phyloP scores from a whole-genome alignment of 2,797 vertebrate species.

The Paratrypauchen microcephalus region DNA sequence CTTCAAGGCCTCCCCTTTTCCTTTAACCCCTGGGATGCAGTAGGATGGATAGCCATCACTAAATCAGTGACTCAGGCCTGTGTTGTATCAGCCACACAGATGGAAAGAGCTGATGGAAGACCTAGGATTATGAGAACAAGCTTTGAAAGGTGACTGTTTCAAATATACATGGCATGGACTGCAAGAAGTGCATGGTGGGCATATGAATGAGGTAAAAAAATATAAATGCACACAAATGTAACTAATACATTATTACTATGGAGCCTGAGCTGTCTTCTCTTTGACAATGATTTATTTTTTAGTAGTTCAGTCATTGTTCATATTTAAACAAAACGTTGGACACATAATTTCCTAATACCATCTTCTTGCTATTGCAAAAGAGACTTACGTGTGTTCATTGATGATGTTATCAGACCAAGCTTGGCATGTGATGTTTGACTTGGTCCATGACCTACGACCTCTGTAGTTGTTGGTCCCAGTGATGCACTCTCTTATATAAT shows the following conservation, averaged over 20 bases:
- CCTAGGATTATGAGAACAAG: slow-evolving; percentile 40
- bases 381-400: slow-evolving; percentile 93
- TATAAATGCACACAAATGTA: not conserved
- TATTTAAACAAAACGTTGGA: not conserved
- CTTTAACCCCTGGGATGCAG: slow-evolving; percentile 61
- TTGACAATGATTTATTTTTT: not conserved
- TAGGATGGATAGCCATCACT: slow-evolving; percentile 54
- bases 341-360: not conserved
- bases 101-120: slow-evolving; percentile 37
- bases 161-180: slow-evolving; percentile 29
- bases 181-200: slow-evolving; percentile 30
- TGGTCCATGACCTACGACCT: slow-evolving; percentile 88
- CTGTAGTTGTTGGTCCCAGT: slow-evolving; percentile 89
- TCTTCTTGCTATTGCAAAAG: slow-evolving; percentile 11
- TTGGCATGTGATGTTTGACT: slow-evolving; percentile 91
- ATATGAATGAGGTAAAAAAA: not conserved
- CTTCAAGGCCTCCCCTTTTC: slow-evolving; percentile 56
- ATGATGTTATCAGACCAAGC: slow-evolving; percentile 94
- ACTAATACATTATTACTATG: not conserved
- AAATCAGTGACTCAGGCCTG: slow-evolving; percentile 67
- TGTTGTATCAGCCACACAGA: slow-evolving; percentile 62
- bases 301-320: not conserved
- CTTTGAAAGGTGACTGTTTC: slow-evolving; percentile 48
- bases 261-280: not conserved
- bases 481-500: slow-evolving; percentile 93